Evolutionary conservation across 2,113 vertebrate genomes (phyloP).

Genomic region (Egretta garzetta): DNA sequence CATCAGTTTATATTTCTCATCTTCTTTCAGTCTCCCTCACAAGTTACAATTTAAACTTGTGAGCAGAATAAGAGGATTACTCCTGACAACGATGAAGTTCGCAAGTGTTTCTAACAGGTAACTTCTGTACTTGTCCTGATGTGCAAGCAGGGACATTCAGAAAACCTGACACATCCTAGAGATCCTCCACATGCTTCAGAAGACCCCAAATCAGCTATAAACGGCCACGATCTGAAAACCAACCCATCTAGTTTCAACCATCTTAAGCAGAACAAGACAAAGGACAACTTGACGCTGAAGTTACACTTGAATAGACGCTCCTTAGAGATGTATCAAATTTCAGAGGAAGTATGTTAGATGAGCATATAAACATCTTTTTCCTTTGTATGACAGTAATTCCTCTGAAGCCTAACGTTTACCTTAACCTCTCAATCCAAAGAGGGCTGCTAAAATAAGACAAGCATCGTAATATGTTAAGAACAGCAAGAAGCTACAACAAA

Average conservation of each 20-base stretch:
- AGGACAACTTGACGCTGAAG: background rate
- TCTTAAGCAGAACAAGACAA: background rate
- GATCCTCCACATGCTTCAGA: accelerated
- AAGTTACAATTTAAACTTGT: background rate
- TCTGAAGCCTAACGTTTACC: background rate
- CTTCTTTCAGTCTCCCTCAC: background rate
- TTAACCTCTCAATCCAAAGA: background rate
- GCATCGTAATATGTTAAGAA: accelerated
- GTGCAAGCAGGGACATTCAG: accelerated
- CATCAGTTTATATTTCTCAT: background rate
- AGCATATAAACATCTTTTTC: background rate
- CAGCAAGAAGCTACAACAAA: background rate
- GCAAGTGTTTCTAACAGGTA: background rate
- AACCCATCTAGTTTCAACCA: background rate
- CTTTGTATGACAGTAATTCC: background rate
- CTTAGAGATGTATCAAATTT: background rate
- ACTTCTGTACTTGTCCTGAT: accelerated
- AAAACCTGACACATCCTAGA: accelerated
- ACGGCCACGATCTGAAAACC: accelerated
- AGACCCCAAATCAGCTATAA: background rate
- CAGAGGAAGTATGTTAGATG: background rate
- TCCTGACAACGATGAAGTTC: background rate
- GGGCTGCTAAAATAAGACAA: background rate
- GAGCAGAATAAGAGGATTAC: background rate
- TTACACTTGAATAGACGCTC: background rate